These are phyloP conservation scores for Chunga burmeisteri DNA, from an alignment of 2,113 vertebrate species.

Conservation along the genomic window DNA sequence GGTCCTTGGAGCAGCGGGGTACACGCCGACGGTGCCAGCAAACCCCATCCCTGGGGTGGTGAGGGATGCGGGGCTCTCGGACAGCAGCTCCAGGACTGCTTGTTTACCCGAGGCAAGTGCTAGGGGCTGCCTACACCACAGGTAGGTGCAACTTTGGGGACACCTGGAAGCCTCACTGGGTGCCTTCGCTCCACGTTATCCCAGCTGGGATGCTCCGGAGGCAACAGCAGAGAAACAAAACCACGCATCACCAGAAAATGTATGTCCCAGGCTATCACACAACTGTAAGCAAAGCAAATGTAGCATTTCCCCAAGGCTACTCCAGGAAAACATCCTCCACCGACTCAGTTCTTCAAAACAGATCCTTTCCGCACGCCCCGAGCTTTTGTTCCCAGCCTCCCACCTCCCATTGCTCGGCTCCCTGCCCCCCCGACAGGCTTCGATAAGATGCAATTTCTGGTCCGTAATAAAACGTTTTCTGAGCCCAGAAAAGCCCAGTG, in stretches of 20 bases:
- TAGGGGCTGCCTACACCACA: neutral
- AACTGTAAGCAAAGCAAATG: neutral
- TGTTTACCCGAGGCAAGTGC: neutral
- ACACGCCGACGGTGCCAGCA: accelerated
- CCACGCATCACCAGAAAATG: neutral
- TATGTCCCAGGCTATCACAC: neutral
- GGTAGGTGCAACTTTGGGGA: neutral
- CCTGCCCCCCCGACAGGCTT: accelerated
- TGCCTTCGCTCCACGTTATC: neutral
- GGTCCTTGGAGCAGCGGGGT: neutral
- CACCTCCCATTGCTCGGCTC: neutral
- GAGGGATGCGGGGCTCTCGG: accelerated
- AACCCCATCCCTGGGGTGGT: accelerated
- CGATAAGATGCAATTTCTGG: neutral
- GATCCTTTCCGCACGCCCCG: neutral
- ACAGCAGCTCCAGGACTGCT: neutral
- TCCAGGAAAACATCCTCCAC: constrained; percentile 7
- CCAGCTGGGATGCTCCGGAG: neutral
- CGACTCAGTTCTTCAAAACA: neutral
- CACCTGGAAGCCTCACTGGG: neutral
- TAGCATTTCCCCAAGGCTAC: neutral
- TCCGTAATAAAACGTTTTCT: neutral
- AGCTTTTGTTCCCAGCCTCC: neutral
- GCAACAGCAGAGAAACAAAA: neutral
- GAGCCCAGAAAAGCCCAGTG: neutral